Base-by-base conservation (phyloP, 2,888 invertebrate species). In the Tachystola acroxantha region DNA sequence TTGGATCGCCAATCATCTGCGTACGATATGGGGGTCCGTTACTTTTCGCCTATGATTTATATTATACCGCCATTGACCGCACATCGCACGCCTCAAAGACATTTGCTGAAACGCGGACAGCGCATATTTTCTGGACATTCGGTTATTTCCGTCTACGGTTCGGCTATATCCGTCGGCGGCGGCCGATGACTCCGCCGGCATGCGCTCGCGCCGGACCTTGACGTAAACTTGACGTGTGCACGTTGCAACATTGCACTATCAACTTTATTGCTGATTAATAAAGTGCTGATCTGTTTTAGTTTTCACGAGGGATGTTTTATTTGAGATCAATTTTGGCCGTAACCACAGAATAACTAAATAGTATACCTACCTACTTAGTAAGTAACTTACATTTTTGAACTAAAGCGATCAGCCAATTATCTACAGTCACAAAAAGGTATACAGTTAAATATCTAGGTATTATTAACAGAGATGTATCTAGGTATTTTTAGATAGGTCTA, bases 131-230 rank as follows among this genome's bases (percentile, higher is more conserved):
- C 73, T 78, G 70, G 65, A 65, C 71, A 64, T 74, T 82, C 76
- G 82, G 70, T 64, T 85, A 84, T 84, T 84, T 78, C 74, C 78
- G 80, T 71, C 65, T 47, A 45, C 53, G 50, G 68, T 75, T 80
- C 77, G 77, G 75, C 74, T 84, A 81, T 75, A 75, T 79, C 71
- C 74, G 82, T 73, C 74, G 59, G 43, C 57, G 54, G 58, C 79
- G 85, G 85, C 72, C 84, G 81, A 84, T 85, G 85, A 85, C 85
- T 80, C 68, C 73, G 48, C 44, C 61, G 73, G 77, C 73, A 76
- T 69, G 72, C 73, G 72, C 66, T 46, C 57, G 61, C 66, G 64
- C 65, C 68, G 67, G 75, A 80, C 81, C 76, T 78, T 78, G 76
- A 71, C 70, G 65, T 56, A 53, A 54, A 55, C 53, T 56, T 58